A percentile compares a stretch with the other conserved stretches of the same genome.
Conservation (phyloP, 2,113 vertebrate species). For the Macroglossus sobrinus region DNA sequence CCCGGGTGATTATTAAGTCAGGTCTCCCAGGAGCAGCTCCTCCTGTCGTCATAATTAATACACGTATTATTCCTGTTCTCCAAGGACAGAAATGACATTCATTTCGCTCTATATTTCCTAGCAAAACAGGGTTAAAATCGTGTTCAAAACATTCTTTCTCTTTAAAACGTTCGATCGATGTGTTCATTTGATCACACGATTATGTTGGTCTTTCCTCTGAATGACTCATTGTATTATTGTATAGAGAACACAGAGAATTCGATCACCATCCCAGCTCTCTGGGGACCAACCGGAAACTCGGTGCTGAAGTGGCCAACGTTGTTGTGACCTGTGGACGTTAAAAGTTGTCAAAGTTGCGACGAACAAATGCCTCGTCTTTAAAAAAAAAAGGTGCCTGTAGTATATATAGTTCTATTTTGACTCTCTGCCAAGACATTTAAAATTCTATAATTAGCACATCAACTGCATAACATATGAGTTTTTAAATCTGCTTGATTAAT, state of each 20-base stretch:
- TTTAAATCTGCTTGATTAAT: neutral
- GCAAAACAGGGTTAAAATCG: neutral
- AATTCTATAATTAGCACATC: neutral
- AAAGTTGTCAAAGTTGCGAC: neutral
- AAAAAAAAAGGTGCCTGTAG: neutral
- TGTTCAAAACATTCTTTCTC: neutral
- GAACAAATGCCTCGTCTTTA: neutral
- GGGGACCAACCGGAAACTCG: neutral
- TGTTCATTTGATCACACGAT: neutral
- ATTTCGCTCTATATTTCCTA: neutral
- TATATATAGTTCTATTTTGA: neutral
- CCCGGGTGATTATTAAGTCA: neutral
- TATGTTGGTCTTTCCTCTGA: neutral
- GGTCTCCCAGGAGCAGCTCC: neutral
- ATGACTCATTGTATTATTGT: neutral
- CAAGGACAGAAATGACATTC: accelerated
- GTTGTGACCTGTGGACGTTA: neutral
- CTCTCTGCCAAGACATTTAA: neutral
- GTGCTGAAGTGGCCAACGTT: neutral
- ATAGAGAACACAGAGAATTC: neutral
- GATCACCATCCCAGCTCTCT: neutral
- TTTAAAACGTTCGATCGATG: neutral
- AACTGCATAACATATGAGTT: neutral
- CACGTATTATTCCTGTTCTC: no score
- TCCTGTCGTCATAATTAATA: neutral